Evolutionary conservation across 2,797 vertebrate species (phyloP), one percentile per base, ranked within the genome.

Genomic region (Passerculus sandwichensis): DNA sequence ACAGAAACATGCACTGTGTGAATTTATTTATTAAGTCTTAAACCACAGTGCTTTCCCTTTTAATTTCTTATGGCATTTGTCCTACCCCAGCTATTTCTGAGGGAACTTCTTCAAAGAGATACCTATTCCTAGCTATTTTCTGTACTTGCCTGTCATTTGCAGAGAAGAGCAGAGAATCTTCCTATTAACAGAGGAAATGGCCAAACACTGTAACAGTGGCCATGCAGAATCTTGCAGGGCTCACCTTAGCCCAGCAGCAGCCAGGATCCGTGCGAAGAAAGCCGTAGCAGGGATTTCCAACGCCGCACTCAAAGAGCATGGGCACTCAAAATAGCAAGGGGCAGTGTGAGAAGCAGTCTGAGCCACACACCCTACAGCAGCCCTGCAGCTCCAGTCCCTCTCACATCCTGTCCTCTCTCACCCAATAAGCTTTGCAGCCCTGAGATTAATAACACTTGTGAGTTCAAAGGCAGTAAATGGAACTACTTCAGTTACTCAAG

Each of bases 371-470:
- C 84, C 88, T 66, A 44, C 73, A 86, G 91, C 73, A 86, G 91
- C 85, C 74, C 66, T 25, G 10, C 70, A 45, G 79, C 84, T 90
- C 89, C 93, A 70, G 71, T 9, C 76, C 78, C 67, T 80, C 84
- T 93, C 92, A 91, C 71, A 95, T 95, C 94, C 95, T 88, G 95
- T 86, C 64, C 71, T 82, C 89, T 65, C 83, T 60, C 29, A 44
- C 44, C 44, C 44, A 10, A 44, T 5, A 86, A 0, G 19, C 88
- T 86, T 70, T 76, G 77, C 48, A 91, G 90, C 85, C 56, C 62
- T 1, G 12, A 88, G 77, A 93, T 94, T 85, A 91, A 47, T 32
- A 96, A 89, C 90, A 94, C 62, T 81, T 85, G 65, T 51, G 70
- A 93, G 91, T 93, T 96, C 91, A 96, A 90, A 94, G 91, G 83